These are phyloP conservation scores for Stenotaenia linearis DNA, from an alignment of 2,888 invertebrate genomes.

Conservation along the genomic window DNA sequence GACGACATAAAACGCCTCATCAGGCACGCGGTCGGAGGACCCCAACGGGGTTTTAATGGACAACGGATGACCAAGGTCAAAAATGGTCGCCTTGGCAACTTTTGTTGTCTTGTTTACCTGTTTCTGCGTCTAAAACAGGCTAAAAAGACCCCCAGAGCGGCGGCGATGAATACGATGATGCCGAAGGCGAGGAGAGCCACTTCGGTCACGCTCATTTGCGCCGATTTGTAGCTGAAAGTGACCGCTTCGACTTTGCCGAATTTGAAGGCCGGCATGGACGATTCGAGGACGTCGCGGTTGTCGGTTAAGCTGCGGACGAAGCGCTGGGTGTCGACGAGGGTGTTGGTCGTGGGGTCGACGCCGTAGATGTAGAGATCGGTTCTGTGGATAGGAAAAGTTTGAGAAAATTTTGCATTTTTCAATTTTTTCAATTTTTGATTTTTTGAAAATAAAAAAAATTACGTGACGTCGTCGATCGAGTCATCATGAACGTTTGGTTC, in stretches of 20 bases:
- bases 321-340: slow-evolving; percentile 69
- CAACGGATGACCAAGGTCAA: not conserved
- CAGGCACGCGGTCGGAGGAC: slow-evolving; percentile 13
- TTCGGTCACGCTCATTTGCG: slow-evolving; percentile 62
- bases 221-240: slow-evolving; percentile 41
- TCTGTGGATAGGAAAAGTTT: slow-evolving; percentile 50
- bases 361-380: slow-evolving; percentile 82
- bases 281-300: slow-evolving; percentile 36
- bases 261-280: slow-evolving; percentile 39
- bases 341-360: slow-evolving; percentile 72
- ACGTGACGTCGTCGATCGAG: slow-evolving; percentile 60
- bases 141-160: slow-evolving; percentile 70
- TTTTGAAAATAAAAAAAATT: slow-evolving; percentile 44
- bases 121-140: slow-evolving; percentile 58
- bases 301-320: slow-evolving; percentile 36
- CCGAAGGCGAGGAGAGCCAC: slow-evolving; percentile 73
- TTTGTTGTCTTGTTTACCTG: not conserved
- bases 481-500: slow-evolving; percentile 66
- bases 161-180: slow-evolving; percentile 73
- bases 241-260: slow-evolving; percentile 40
- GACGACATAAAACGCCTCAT: not conserved
- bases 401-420: not conserved
- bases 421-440: not conserved
- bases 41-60: not conserved
- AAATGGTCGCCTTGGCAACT: not conserved